Evolutionary conservation across 2,797 vertebrate species (phyloP).

Genomic region (Cetoscarus ocellatus): DNA sequence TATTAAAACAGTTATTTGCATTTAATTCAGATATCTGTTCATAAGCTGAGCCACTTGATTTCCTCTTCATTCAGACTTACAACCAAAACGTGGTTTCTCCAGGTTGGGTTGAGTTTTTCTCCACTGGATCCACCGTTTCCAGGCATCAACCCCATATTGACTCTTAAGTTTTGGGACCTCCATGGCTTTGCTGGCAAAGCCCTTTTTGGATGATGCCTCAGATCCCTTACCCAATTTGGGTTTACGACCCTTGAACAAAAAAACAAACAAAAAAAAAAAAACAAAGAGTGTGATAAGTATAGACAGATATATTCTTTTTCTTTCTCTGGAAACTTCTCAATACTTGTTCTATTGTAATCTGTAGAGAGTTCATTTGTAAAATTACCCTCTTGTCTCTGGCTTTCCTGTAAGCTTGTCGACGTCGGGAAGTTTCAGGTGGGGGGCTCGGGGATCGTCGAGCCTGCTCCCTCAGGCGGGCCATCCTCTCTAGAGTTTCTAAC

Average conservation of each 20-base stretch:
- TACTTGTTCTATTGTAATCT: too few species aligned
- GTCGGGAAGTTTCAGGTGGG: slow-evolving; percentile 21
- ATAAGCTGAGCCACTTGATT: background rate
- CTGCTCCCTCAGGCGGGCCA: slow-evolving; percentile 48
- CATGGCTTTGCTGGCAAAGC: slow-evolving; percentile 5
- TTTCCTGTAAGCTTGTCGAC: slow-evolving; percentile 84
- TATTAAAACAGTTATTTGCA: too few species aligned
- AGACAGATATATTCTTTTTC: too few species aligned
- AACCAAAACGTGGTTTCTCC: slow-evolving; percentile 89
- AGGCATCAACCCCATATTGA: slow-evolving; percentile 94
- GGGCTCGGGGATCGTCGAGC: slow-evolving; percentile 19
- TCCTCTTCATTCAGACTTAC: slow-evolving; percentile 75
- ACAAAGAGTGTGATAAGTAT: too few species aligned
- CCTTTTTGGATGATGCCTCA: slow-evolving; percentile 63
- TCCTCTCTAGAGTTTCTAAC: slow-evolving; percentile 71
- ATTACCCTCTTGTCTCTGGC: slow-evolving; percentile 91
- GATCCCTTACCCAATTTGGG: slow-evolving; percentile 31
- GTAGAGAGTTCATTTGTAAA: background rate
- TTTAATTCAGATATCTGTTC: too few species aligned
- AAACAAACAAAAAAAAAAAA: too few species aligned
- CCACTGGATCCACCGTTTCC: slow-evolving; percentile 96
- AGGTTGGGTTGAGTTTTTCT: slow-evolving; percentile 90
- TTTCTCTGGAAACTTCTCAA: too few species aligned
- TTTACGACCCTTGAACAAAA: slow-evolving; percentile 58
- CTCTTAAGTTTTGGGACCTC: slow-evolving; percentile 86